A percentile compares a stretch with the other conserved stretches of the same genome.
These are phyloP conservation scores for Hypomecis punctinalis DNA, from an alignment of 2,888 invertebrate species.

Conservation along the genomic window DNA sequence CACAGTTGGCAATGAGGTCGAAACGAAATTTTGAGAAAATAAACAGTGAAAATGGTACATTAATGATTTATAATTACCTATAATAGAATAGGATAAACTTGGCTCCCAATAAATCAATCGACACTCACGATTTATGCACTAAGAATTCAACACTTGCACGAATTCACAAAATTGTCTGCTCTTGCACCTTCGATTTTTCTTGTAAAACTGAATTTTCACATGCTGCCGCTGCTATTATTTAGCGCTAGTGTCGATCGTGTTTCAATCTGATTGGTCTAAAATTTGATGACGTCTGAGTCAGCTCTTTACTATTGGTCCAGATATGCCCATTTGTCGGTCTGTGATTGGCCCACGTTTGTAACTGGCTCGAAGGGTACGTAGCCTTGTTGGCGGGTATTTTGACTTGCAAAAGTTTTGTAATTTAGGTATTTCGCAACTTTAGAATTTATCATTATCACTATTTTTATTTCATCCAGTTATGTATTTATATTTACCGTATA, in stretches of 20 bases:
- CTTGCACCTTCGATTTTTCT: slow-evolving; percentile 71
- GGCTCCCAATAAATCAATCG: slow-evolving; percentile 52
- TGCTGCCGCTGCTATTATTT: slow-evolving; percentile 80
- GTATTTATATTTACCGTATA: neutral
- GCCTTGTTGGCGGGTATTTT: slow-evolving; percentile 65
- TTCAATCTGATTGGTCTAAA: slow-evolving; percentile 78
- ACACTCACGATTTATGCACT: slow-evolving; percentile 72
- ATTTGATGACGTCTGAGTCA: slow-evolving; percentile 73
- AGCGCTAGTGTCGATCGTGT: slow-evolving; percentile 87
- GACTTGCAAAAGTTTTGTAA: slow-evolving; percentile 45
- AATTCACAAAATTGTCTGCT: slow-evolving; percentile 58
- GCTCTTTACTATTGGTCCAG: slow-evolving; percentile 72
- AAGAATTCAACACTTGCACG: slow-evolving; percentile 59
- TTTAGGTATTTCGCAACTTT: slow-evolving; percentile 27
- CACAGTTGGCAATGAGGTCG: slow-evolving; percentile 23
- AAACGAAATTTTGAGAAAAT: slow-evolving; percentile 24
- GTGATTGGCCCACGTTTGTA: slow-evolving; percentile 89
- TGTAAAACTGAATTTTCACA: slow-evolving; percentile 77
- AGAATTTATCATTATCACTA: neutral
- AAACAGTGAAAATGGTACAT: neutral
- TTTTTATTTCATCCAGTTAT: neutral
- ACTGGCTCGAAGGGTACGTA: slow-evolving; percentile 58
- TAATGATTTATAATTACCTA: slow-evolving; percentile 55
- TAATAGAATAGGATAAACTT: slow-evolving; percentile 48
- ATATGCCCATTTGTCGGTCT: slow-evolving; percentile 83